phyloP scores from a whole-genome alignment of 2,113 vertebrate species.

The Climacteris rufus region DNA sequence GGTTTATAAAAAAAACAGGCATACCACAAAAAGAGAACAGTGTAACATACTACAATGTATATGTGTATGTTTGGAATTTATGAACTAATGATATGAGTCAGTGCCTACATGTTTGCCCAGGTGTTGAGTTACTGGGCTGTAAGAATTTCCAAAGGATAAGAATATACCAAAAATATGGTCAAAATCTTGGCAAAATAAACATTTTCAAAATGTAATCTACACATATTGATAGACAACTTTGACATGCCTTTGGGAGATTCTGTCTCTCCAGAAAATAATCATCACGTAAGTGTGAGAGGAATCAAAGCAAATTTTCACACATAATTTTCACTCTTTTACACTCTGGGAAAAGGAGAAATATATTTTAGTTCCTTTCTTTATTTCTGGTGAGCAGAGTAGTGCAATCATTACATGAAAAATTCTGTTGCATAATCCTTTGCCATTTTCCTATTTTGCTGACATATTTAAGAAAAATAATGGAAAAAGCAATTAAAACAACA shows the following conservation, averaged over 20 bases:
- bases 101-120: not conserved
- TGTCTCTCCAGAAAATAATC: not conserved
- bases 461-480: not conserved
- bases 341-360: not conserved
- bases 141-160: not conserved
- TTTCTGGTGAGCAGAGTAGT: not conserved
- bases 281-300: not conserved
- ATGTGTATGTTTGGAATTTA: not conserved
- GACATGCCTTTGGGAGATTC: not conserved
- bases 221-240: not conserved
- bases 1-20: not conserved
- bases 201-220: not conserved
- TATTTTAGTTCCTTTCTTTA: fast-evolving
- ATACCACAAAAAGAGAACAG: not conserved
- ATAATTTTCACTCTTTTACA: not conserved
- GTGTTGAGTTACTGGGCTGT: fast-evolving
- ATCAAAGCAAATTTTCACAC: not conserved
- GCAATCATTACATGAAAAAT: not conserved
- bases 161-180: not conserved
- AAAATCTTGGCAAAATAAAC: not conserved
- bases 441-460: not conserved
- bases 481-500: not conserved
- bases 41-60: not conserved
- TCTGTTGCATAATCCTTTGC: not conserved
- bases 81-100: not conserved